Percentiles rank a stretch among this genome's conserved stretches.
These are phyloP conservation scores for Amphipoea lucens DNA, from an alignment of 2,888 invertebrate genomes.

Conservation along the genomic window DNA sequence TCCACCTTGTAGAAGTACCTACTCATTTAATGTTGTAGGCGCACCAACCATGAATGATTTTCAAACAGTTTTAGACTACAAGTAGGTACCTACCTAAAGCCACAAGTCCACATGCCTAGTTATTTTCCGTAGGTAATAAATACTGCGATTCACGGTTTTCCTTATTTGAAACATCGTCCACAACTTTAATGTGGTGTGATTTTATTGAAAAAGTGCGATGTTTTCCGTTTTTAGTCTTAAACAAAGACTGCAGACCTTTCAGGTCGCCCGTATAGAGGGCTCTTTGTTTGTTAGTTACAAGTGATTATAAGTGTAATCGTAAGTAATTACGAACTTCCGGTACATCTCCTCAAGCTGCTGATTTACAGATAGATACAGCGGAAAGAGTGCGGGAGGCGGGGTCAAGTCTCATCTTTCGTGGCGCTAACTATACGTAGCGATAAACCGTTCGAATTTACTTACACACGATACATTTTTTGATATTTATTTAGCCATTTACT, in stretches of 20 bases:
- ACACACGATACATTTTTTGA: too few relatives aligned
- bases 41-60: background rate
- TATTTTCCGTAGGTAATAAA: constrained; percentile 26
- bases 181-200: background rate
- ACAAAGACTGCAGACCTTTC: background rate
- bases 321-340: too few relatives aligned
- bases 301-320: too few relatives aligned
- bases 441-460: too few relatives aligned
- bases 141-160: constrained; percentile 40
- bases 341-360: too few relatives aligned
- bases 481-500: too few relatives aligned
- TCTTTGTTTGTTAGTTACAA: too few relatives aligned
- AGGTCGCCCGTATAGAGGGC: background rate
- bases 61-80: constrained; percentile 14
- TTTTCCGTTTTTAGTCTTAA: too few relatives aligned
- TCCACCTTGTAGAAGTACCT: background rate
- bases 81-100: constrained; percentile 12
- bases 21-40: background rate
- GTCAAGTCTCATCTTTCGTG: too few relatives aligned
- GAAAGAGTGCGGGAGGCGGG: too few relatives aligned
- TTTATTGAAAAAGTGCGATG: background rate
- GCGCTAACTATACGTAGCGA: too few relatives aligned
- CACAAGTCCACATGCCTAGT: constrained; percentile 13
- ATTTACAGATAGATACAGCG: too few relatives aligned
- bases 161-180: constrained; percentile 31